Evolutionary conservation across 2,888 invertebrate genomes (phyloP), one percentile per base, ranked within the genome.

Genomic region (Caenorhabditis sp.): DNA sequence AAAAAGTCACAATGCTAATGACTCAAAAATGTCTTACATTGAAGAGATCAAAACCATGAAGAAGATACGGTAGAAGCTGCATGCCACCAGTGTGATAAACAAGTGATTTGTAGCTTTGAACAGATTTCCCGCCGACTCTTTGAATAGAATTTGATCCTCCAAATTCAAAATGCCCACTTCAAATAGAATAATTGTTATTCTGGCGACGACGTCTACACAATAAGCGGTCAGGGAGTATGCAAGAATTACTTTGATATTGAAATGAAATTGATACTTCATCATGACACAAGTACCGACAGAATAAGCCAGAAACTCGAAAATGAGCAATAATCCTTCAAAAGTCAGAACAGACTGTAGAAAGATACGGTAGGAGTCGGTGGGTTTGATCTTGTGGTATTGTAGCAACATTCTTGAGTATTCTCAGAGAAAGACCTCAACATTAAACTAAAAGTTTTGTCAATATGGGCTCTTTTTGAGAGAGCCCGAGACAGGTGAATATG

Each of bases 1-100:
- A 55, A 68, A 47, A 32, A 6, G 15, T 37, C 1, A 26, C n/a
- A 18, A 26, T n/a, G n/a, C n/a, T n/a, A n/a, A n/a, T n/a, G n/a
- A n/a, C n/a, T n/a, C n/a, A n/a, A 28, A 56, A 56, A 44, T 24
- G 28, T 24, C 65, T 67, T 28, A 74, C 74, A 65, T 1, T 1
- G 60, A 74, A 37, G 32, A 58, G 18, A 74, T 51, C 0, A 65
- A 22, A 50, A 51, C 24, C 74, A 74, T 65, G 22, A 65, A 65
- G 24, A 28, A 51, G 1, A 67, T 50, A 13, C 74, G 37, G n/a
- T 58, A 65, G 0, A 60, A 8, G 13, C 74, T 74, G 37, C 56
- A 74, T 15, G n/a, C 13, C 15, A 58, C 13, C 20, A 64, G 35
- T 35, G 64, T 0, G 15, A 64, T 55, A 24, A 62, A 71, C 1